These are phyloP conservation scores for Epirrita christyi DNA, from an alignment of 2,888 invertebrate species.

Conservation along the genomic window DNA sequence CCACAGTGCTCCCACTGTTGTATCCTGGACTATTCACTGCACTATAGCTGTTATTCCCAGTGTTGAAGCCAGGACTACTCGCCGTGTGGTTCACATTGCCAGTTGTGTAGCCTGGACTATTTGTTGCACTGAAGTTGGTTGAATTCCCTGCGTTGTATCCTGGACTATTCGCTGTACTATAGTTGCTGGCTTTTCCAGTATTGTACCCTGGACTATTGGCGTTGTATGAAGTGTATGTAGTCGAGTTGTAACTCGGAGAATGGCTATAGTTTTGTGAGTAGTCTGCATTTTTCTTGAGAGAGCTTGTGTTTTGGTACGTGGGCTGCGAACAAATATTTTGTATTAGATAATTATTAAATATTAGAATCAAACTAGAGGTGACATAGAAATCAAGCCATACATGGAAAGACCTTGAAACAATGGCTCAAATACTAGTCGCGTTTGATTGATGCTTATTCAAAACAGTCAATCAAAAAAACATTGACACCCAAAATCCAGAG, in stretches of 20 bases:
- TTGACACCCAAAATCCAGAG: too few relatives aligned
- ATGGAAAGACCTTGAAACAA: neutral
- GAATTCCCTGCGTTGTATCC: conserved; percentile 16
- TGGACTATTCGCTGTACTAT: conserved; percentile 31
- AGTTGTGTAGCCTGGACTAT: conserved; percentile 3
- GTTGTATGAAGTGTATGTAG: conserved; percentile 26
- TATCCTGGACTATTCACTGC: conserved; percentile 13
- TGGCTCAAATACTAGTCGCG: neutral
- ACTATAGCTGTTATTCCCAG: conserved; percentile 2
- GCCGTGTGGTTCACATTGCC: conserved; percentile 26
- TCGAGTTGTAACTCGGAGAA: conserved; percentile 52
- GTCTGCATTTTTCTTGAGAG: conserved; percentile 73
- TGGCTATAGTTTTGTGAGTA: conserved; percentile 53
- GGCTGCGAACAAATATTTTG: conserved; percentile 79
- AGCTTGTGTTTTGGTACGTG: conserved; percentile 86
- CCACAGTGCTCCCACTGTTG: conserved; percentile 41
- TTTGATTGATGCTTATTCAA: too few relatives aligned
- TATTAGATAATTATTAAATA: conserved; percentile 2
- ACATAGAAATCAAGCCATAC: neutral
- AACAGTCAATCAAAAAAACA: too few relatives aligned
- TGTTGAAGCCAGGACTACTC: conserved; percentile 15
- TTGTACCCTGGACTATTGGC: conserved; percentile 24
- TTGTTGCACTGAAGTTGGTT: conserved; percentile 7
- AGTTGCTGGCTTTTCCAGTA: conserved; percentile 10
- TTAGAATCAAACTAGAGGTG: too few relatives aligned